Evolutionary conservation across 1,140 invertebrate species (phyloP).

Genomic region (Drosophila auraria): DNA sequence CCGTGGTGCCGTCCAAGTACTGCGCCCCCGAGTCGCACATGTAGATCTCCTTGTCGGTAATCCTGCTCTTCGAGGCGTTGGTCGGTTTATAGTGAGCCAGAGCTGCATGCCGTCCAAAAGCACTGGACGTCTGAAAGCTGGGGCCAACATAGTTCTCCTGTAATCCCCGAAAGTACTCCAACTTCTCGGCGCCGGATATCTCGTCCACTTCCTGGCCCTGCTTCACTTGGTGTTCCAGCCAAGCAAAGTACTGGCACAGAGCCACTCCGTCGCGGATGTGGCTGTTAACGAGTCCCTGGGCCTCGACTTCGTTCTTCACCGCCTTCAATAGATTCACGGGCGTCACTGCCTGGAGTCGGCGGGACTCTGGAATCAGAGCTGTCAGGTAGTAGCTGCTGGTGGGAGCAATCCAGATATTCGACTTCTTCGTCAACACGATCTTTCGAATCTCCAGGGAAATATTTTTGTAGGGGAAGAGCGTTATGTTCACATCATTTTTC

Average conservation of each 20-base stretch:
- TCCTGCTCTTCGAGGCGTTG: conserved; percentile 88
- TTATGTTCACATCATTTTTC: conserved; percentile 86
- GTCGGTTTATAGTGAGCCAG: conserved; percentile 97
- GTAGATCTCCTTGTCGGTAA: conserved; percentile 92
- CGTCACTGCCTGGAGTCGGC: conserved; percentile 84
- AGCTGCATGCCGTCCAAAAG: conserved; percentile 95
- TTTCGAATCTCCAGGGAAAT: conserved; percentile 85
- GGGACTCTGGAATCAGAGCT: conserved; percentile 87
- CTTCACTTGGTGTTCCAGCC: conserved; percentile 93
- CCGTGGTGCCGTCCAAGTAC: conserved; percentile 96
- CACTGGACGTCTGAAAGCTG: conserved; percentile 97
- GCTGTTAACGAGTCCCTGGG: conserved; percentile 93
- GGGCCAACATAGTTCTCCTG: conserved; percentile 93
- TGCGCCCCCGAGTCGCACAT: conserved; percentile 97
- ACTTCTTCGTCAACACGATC: conserved; percentile 52
- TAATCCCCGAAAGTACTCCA: conserved; percentile 92
- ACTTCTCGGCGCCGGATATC: conserved; percentile 92
- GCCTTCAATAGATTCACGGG: conserved; percentile 91
- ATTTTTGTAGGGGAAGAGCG: conserved; percentile 87
- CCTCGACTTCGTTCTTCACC: conserved; percentile 95
- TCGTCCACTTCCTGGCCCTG: conserved; percentile 91
- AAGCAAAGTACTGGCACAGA: conserved; percentile 96
- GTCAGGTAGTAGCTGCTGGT: conserved; percentile 90
- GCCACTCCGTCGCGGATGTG: conserved; percentile 97
- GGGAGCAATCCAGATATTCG: conserved; percentile 89